Percentiles rank a stretch among this genome's conserved stretches.
phyloP scores from a whole-genome alignment of 2,797 vertebrate species.

The Anisognathus igniventris region DNA sequence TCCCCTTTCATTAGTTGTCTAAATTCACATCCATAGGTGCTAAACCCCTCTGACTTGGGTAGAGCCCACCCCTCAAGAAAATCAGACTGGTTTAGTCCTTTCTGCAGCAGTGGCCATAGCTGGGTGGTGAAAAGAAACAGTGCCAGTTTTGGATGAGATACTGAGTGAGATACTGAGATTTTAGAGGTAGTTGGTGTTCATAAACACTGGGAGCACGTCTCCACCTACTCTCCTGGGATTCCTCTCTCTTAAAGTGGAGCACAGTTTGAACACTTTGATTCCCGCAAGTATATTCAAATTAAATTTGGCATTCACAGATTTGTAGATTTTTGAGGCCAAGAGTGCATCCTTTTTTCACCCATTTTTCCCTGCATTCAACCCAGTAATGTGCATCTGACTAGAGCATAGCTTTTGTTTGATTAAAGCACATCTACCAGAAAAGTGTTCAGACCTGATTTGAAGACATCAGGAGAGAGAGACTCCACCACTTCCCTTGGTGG shows the following conservation, averaged over 20 bases:
- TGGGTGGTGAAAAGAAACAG: neutral
- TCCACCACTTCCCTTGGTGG: slow-evolving; percentile 45
- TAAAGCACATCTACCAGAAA: slow-evolving; percentile 52
- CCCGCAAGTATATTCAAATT: slow-evolving; percentile 19
- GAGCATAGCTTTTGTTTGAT: slow-evolving; percentile 26
- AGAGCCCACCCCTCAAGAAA: neutral
- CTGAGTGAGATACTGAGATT: rapidly evolving
- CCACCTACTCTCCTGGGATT: neutral
- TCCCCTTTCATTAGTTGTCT: neutral
- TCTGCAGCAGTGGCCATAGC: neutral
- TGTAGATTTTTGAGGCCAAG: slow-evolving; percentile 51
- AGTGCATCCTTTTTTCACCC: neutral
- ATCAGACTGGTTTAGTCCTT: rapidly evolving
- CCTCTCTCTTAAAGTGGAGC: neutral
- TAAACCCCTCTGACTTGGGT: neutral
- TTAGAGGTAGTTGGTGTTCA: neutral
- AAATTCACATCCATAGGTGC: neutral
- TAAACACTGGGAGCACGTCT: neutral
- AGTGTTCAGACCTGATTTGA: slow-evolving; percentile 45
- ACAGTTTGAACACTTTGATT: slow-evolving; percentile 21
- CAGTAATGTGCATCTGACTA: slow-evolving; percentile 1
- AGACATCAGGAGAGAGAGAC: slow-evolving; percentile 30
- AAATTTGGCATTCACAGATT: slow-evolving; percentile 23
- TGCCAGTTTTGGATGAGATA: neutral
- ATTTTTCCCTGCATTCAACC: neutral